Base-by-base conservation (phyloP, 2,113 vertebrate genomes). In the Oreochromis tanganicae region DNA sequence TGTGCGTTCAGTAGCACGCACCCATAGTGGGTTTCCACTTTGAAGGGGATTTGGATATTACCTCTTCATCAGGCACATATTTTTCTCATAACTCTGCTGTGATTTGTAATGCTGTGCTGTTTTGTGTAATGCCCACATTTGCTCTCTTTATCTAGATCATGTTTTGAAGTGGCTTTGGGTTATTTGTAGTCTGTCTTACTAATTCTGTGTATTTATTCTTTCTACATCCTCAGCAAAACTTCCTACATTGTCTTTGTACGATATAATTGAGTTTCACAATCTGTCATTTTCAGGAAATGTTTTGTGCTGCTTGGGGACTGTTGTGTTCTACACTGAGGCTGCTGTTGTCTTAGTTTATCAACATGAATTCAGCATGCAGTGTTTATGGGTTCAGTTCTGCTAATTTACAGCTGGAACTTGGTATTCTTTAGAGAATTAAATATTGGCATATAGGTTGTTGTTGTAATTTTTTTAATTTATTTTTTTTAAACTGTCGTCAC, bases 211-310 rank as follows among this genome's bases (percentile, higher is more conserved):
- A 7, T 89, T 84, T 82, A 54, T 66, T 61, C 11, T 56, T 83
- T 59, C 73, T 82, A 82, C 55, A 46, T 88, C 83, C 46, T 80
- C 34, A 29, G 48, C 48, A 79, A 29, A 87, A 56, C 55, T 66
- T 68, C 5, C 55, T 78, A 68, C 73, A 34, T 59, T 87, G 71
- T 82, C 84, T 89, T 80, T 63, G 41, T 55, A 14, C 50, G 78
- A 57, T 59, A 61, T 82, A 91, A 73, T 83, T 66, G 79, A 91
- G 79, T 85, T 29, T 7, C 48, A 78, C 80, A 36, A 68, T 90
- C 63, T 91, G 89, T 90, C 78, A 75, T 94, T 90, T 85, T 83
- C 79, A 90, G 57, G 84, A 81, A 75, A 38, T 88, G 73, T 82
- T 91, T 81, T 83, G 55, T 80, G 66, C 79, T 29, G 87, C 90